Evolutionary conservation across 2,797 vertebrate species (phyloP).

Genomic region (Pseudochromis fuscus): DNA sequence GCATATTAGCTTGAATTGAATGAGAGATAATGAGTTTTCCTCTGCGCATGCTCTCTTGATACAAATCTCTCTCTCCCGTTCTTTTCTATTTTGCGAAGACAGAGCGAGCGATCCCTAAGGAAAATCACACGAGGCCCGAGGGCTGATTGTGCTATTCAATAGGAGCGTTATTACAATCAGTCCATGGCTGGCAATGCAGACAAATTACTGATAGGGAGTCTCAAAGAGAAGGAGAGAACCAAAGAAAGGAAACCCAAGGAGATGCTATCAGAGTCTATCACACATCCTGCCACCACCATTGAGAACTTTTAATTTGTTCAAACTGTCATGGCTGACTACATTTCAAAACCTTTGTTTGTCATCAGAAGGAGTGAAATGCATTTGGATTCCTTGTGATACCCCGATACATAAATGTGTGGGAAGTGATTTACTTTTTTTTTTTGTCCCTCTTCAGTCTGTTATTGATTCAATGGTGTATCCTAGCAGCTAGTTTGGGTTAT

Average conservation of each 20-base stretch:
- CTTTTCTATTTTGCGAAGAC: conserved; percentile 57
- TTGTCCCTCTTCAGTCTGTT: conserved; percentile 30
- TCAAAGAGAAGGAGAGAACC: conserved; percentile 55
- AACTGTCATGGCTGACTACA: conserved; percentile 61
- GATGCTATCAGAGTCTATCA: conserved; percentile 67
- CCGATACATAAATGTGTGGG: conserved; percentile 44
- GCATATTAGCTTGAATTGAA: conserved; percentile 57
- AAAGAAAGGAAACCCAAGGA: conserved; percentile 66
- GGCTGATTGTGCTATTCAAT: conserved; percentile 80
- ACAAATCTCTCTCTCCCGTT: conserved; percentile 42
- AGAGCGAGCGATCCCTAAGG: conserved; percentile 54
- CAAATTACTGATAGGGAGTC: conserved; percentile 75
- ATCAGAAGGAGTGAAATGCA: conserved; percentile 56
- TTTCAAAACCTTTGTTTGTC: conserved; percentile 73
- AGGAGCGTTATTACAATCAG: conserved; percentile 79
- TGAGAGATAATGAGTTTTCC: conserved; percentile 51
- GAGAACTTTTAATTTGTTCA: conserved; percentile 79
- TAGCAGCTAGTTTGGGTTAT: conserved; percentile 57
- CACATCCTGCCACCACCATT: conserved; percentile 56
- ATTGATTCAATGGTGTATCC: conserved; percentile 62
- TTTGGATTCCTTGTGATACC: conserved; percentile 61
- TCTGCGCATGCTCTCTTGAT: conserved; percentile 52
- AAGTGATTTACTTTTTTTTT: conserved; percentile 58
- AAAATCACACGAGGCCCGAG: conserved; percentile 65
- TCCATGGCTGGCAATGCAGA: conserved; percentile 63